phyloP scores from a whole-genome alignment of 1,140 invertebrate genomes.

The Bombus sibiricus region DNA sequence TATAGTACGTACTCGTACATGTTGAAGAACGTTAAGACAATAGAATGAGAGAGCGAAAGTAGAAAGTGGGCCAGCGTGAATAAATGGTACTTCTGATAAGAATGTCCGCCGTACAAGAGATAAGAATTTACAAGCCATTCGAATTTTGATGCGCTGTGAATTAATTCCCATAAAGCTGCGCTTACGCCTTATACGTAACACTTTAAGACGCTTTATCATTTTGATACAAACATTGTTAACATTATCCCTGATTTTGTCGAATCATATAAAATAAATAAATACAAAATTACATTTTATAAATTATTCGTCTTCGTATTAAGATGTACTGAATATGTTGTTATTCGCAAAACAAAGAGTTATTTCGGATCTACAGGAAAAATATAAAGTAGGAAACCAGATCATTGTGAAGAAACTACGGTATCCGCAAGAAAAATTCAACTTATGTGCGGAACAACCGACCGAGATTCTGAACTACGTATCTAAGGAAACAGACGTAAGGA shows the following conservation, averaged over 20 bases:
- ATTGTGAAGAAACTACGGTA: neutral
- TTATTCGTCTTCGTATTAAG: neutral
- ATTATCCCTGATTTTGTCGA: neutral
- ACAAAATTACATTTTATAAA: neutral
- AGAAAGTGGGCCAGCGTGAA: constrained; percentile 47
- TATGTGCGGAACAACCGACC: neutral
- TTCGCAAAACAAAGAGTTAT: neutral
- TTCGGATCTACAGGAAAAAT: neutral
- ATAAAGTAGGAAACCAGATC: neutral
- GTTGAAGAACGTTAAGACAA: constrained; percentile 7
- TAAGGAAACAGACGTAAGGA: neutral
- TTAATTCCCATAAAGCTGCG: constrained; percentile 9
- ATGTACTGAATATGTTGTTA: neutral
- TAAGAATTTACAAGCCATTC: constrained; percentile 48
- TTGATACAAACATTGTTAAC: neutral
- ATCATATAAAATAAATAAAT: neutral
- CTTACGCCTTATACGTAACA: neutral
- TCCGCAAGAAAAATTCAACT: neutral
- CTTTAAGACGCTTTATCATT: neutral
- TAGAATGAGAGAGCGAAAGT: constrained; percentile 8
- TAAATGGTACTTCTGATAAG: constrained; percentile 48
- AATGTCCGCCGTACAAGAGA: constrained; percentile 10
- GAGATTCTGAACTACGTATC: neutral
- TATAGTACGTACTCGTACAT: neutral
- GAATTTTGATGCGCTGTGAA: constrained; percentile 38